Evolutionary conservation across 2,113 vertebrate species (phyloP).

Genomic region (Chloebia gouldiae): DNA sequence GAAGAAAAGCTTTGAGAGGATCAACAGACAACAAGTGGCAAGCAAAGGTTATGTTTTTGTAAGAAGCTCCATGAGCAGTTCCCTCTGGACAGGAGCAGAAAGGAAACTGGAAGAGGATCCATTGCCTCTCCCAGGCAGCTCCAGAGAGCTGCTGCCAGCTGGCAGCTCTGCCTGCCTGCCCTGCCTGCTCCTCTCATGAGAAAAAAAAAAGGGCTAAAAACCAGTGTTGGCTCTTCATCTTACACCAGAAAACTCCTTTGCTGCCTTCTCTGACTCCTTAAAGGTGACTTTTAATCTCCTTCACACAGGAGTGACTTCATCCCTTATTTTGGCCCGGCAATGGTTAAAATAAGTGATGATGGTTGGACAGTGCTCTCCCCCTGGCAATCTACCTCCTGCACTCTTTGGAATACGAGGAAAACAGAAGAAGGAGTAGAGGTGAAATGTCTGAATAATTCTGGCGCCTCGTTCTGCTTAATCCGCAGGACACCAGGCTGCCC

Average conservation of each 20-base stretch:
- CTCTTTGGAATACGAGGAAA: not conserved
- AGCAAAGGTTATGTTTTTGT: not conserved
- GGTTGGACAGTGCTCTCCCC: not conserved
- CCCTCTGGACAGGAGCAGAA: conserved; percentile 9
- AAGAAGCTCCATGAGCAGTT: not conserved
- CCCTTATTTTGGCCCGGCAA: not conserved
- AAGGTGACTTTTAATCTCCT: not conserved
- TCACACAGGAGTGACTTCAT: not conserved
- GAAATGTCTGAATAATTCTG: not conserved
- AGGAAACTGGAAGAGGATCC: conserved; percentile 3
- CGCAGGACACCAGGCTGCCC: not conserved
- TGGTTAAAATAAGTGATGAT: not conserved
- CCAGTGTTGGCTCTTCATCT: not conserved
- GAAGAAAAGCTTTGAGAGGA: not conserved
- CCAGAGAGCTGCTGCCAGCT: not conserved
- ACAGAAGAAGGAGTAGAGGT: not conserved
- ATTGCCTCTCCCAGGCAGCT: not conserved
- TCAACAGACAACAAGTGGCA: not conserved
- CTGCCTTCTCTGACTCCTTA: not conserved
- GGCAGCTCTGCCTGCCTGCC: not conserved
- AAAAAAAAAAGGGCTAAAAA: not conserved
- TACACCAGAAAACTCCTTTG: not conserved
- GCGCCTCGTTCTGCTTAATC: not conserved
- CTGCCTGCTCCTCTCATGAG: not conserved
- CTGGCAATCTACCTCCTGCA: not conserved